Evolutionary conservation across 1,140 invertebrate species (phyloP), one percentile per base, ranked within the genome.

Genomic region (Zaprionus camerounensis): DNA sequence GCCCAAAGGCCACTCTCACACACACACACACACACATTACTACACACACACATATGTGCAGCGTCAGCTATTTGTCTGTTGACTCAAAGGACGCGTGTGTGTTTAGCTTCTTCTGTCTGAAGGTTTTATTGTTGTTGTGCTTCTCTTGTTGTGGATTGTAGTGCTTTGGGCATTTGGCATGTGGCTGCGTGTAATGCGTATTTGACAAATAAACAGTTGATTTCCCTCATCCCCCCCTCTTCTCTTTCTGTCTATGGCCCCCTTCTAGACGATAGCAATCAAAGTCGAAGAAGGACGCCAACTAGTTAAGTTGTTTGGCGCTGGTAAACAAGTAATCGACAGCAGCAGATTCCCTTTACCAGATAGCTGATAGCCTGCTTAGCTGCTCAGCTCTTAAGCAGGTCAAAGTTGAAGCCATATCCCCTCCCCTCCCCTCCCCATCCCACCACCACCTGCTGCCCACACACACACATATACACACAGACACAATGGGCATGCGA

Each of bases 131-230:
- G 73, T 64, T 71, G 71, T 66, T 73, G 31, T 31, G 28, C 28
- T 31, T 31, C 28, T 31, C 28, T 2, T 31, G 71, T 78, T 76
- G 62, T 53, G 46, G 46, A 22, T 55, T 36, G 65, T 56, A 67
- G 68, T 75, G 82, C 49, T 78, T 49, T 67, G 53, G 71, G 64
- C 61, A 63, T 68, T 72, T 81, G 69, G 64, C 61, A 63, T 68
- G 69, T 74, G 69, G 78, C 78, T 84, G 79, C 79, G 69, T 85
- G 85, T 88, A 88, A 90, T 88, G 81, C 84, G 85, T 91, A 90
- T 85, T 90, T 90, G 82, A 91, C 85, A 90, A 90, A 90, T 90
- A 90, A 90, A 90, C 85, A 90, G 85, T 88, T 90, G 85, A 85
- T 90, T 88, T 87, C 73, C 77, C 77, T 70, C 53, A 58, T n/a